Evolutionary conservation across 2,888 invertebrate species (phyloP).

Genomic region (Eulithis testata): DNA sequence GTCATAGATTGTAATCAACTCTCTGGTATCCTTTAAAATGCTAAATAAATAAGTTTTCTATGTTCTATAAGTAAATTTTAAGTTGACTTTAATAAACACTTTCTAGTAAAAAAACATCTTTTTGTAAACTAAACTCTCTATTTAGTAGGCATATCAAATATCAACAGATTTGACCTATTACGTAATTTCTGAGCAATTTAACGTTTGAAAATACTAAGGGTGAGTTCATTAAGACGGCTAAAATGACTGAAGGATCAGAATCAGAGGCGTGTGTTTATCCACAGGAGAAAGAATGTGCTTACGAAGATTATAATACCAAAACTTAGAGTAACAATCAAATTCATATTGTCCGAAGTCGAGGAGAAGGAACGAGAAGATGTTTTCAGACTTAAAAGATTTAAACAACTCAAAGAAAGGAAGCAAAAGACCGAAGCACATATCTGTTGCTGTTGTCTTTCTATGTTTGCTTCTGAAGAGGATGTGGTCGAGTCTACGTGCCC

Average conservation of each 20-base stretch:
- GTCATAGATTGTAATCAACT: neutral
- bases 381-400: conserved; percentile 53
- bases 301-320: conserved; percentile 52
- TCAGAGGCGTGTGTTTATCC: conserved; percentile 26
- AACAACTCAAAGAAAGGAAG: conserved; percentile 43
- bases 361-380: conserved; percentile 53
- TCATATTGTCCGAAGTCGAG: conserved; percentile 51
- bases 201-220: conserved; percentile 8
- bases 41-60: no score
- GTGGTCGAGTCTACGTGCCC: conserved; percentile 8
- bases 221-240: conserved; percentile 22
- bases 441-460: conserved; percentile 9
- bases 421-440: neutral
- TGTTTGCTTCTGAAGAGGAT: conserved; percentile 16
- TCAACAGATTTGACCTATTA: no score
- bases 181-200: neutral
- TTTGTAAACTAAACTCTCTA: neutral
- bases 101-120: neutral
- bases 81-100: neutral
- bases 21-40: neutral
- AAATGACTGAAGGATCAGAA: conserved; percentile 11
- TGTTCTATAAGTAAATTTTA: neutral
- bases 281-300: conserved; percentile 55
- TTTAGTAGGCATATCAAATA: neutral
- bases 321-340: conserved; percentile 44